Base-by-base conservation (phyloP, 2,888 invertebrate species). In the Pyrocoelia pectoralis region DNA sequence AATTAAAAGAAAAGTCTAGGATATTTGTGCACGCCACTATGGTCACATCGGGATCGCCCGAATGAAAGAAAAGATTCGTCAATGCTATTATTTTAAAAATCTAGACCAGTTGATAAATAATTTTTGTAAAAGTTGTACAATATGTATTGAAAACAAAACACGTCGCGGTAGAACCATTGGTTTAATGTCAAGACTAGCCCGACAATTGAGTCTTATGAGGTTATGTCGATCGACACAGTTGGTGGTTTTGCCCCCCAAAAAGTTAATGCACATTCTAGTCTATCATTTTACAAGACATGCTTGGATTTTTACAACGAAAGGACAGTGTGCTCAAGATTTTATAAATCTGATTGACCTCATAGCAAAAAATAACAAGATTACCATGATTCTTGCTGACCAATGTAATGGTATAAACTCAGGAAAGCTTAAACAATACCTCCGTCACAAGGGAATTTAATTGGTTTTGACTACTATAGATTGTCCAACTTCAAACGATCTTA, bases 81-180 rank as follows among this genome's bases (percentile, higher is more conserved):
- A 24, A 51, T 38, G 12, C n/a, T 18, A 53, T 18, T 40, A 1
- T 53, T 53, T 40, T 40, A 62, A 61, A 43, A 67, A 67, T 52
- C 9, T 67, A 3, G 24, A 28, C 10, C 15, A 58, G 41, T 52
- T 55, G 13, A 67, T 68, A 50, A 56, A 67, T 28, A 53, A 49
- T 4, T 28, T 49, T 29, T 66, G 66, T 49, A 49, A 59, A 53
- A 43, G 29, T 29, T 66, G 65, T 59, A 56, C 67, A 48, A 65
- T 65, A 14, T 75, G 76, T 51, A 73, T 69, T 55, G 68, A 72
- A 56, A 77, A 76, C 52, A 75, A 76, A 67, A 68, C 72, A 18
- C 69, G 76, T 70, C 61, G 66, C 41, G 61, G 67, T 41, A 17
- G 56, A 6, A 69, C 68, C 59, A 56, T 68, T 54, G 70, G 69